Evolutionary conservation across 2,113 vertebrate species (phyloP).

Genomic region (Sterrhoptilus dennistouni): DNA sequence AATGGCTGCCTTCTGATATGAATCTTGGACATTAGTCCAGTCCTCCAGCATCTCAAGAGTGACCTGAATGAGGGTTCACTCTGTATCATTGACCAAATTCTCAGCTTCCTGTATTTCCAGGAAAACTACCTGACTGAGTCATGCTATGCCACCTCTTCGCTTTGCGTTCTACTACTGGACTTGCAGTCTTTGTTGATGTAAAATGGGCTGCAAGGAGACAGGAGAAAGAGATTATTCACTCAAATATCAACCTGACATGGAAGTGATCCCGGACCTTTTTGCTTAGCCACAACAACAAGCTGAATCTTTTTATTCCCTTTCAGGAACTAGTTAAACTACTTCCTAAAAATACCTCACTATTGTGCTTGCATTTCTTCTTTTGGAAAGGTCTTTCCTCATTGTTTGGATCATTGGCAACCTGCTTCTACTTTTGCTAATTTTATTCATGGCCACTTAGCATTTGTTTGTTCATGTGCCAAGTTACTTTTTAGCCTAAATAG

Average conservation of each 20-base stretch:
- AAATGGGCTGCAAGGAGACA: neutral
- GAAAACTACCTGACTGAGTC: neutral
- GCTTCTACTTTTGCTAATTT: slow-evolving; percentile 3
- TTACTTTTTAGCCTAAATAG: slow-evolving; percentile 12
- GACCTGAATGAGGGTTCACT: neutral
- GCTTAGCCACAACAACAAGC: neutral
- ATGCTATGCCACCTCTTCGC: neutral
- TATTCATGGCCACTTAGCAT: slow-evolving; percentile 17
- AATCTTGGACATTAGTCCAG: neutral
- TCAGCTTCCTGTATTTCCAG: neutral
- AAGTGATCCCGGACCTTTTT: neutral
- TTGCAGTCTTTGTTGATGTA: neutral
- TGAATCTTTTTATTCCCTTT: neutral
- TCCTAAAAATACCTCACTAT: neutral
- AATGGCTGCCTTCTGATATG: neutral
- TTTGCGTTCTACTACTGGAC: neutral
- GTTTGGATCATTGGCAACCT: slow-evolving; percentile 5
- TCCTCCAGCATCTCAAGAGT: neutral
- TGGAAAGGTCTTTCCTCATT: neutral
- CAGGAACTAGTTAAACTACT: neutral
- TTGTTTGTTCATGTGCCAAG: slow-evolving; percentile 30
- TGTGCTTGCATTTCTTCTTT: neutral
- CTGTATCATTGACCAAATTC: neutral
- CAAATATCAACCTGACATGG: neutral
- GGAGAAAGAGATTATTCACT: neutral